A percentile compares a stretch with the other conserved stretches of the same genome.
These are phyloP conservation scores for Dermatophagoides farinae DNA, from an alignment of 1,140 invertebrate species.

Conservation along the genomic window DNA sequence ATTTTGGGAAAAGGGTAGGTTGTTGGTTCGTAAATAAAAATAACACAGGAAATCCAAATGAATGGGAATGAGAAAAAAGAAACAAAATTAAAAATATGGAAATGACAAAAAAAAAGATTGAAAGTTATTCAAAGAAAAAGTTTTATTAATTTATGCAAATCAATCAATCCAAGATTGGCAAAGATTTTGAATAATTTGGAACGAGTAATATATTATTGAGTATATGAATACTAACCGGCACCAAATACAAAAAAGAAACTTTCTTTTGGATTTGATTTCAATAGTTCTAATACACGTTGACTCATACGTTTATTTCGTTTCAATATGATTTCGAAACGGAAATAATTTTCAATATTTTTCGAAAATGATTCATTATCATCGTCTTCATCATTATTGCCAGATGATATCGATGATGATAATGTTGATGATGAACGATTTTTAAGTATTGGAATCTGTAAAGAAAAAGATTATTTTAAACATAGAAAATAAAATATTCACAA, in stretches of 20 bases:
- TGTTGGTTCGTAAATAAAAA: too few relatives aligned
- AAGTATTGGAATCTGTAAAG: conserved; percentile 17
- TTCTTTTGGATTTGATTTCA: conserved; percentile 28
- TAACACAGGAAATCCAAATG: neutral
- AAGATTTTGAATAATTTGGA: neutral
- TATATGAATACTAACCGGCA: conserved; percentile 26
- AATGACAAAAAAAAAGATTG: neutral
- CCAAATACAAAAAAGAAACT: conserved; percentile 38
- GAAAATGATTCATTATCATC: conserved; percentile 22
- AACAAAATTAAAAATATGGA: neutral
- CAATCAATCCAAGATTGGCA: neutral
- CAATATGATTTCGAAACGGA: conserved; percentile 32
- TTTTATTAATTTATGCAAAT: neutral
- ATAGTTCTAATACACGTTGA: conserved; percentile 27
- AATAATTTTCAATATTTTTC: conserved; percentile 32
- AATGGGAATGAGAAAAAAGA: neutral
- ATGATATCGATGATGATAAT: too few relatives aligned
- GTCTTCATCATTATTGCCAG: conserved; percentile 15
- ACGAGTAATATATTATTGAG: neutral
- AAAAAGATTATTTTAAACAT: neutral
- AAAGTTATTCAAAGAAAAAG: neutral
- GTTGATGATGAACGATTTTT: conserved; percentile 17
- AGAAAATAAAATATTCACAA: neutral
- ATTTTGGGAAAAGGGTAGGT: neutral
- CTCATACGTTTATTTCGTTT: conserved; percentile 34